Conservation (phyloP, 2,797 vertebrate species). For the Helostoma temminkii region DNA sequence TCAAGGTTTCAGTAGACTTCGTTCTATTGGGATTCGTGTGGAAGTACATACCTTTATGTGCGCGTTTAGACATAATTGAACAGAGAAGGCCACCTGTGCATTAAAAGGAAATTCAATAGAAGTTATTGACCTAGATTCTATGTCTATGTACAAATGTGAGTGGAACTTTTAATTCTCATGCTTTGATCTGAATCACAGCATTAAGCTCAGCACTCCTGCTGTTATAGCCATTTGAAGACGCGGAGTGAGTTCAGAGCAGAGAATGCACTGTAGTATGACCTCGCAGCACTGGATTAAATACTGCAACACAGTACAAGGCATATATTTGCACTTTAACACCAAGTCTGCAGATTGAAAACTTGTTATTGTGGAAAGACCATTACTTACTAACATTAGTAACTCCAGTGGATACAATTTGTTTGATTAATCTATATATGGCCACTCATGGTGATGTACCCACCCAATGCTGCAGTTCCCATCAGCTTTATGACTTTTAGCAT, state of each 20-base stretch:
- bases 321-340: not conserved
- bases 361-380: not conserved
- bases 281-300: not conserved
- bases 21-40: conserved; percentile 40
- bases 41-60: conserved; percentile 18
- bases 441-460: no score
- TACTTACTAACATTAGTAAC: no score
- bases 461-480: no score
- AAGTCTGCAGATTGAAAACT: not conserved
- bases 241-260: conserved; percentile 15
- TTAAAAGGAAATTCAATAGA: conserved; percentile 27
- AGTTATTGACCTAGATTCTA: conserved; percentile 48
- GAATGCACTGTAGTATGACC: not conserved
- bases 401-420: no score
- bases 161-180: conserved; percentile 53
- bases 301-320: not conserved
- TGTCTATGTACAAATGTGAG: conserved; percentile 14
- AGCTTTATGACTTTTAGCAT: not conserved
- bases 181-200: conserved; percentile 56
- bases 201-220: conserved; percentile 58
- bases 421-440: no score
- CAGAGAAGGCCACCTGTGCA: conserved; percentile 46
- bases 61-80: conserved; percentile 29
- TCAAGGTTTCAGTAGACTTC: conserved; percentile 31
- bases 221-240: conserved; percentile 52